Conservation (phyloP, 2,113 vertebrate genomes). For the Phrynosoma platyrhinos region DNA sequence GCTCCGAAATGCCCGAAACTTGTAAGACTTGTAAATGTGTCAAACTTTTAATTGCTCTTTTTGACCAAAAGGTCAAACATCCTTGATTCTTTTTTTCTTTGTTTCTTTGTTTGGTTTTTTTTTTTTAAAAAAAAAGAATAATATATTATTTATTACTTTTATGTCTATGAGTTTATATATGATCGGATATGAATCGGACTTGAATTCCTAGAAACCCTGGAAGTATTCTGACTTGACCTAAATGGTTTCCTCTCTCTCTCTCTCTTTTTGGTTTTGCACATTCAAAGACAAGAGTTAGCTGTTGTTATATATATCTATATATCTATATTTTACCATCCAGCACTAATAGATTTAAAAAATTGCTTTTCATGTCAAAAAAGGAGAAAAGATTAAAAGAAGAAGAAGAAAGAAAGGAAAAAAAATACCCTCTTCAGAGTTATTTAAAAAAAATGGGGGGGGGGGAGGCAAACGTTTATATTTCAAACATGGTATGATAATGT, state of each 20-base stretch:
- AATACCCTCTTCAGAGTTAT: conserved; percentile 34
- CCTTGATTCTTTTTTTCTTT: conserved; percentile 79
- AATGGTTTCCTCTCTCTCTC: conserved; percentile 57
- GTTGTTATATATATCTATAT: conserved; percentile 74
- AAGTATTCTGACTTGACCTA: conserved; percentile 53
- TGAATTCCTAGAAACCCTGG: conserved; percentile 79
- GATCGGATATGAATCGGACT: conserved; percentile 83
- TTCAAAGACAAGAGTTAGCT: conserved; percentile 75
- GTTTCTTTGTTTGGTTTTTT: too few relatives aligned
- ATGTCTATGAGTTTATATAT: conserved; percentile 87
- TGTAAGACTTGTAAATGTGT: conserved; percentile 93
- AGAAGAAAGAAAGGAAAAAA: conserved; percentile 55
- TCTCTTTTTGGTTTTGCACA: conserved; percentile 80
- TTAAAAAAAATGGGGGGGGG: conserved; percentile 40
- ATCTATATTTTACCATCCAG: conserved; percentile 78
- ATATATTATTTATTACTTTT: conserved; percentile 87
- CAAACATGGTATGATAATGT: conserved; percentile 77
- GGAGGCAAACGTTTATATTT: conserved; percentile 77
- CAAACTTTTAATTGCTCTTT: conserved; percentile 84
- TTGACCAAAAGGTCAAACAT: conserved; percentile 71
- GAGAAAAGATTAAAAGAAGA: background rate
- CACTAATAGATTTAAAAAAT: conserved; percentile 75
- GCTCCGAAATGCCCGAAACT: conserved; percentile 82
- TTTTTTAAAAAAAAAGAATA: background rate
- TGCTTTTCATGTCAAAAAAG: conserved; percentile 70